Conservation (phyloP, 2,113 vertebrate genomes). For the Phrynosoma blainvillii region DNA sequence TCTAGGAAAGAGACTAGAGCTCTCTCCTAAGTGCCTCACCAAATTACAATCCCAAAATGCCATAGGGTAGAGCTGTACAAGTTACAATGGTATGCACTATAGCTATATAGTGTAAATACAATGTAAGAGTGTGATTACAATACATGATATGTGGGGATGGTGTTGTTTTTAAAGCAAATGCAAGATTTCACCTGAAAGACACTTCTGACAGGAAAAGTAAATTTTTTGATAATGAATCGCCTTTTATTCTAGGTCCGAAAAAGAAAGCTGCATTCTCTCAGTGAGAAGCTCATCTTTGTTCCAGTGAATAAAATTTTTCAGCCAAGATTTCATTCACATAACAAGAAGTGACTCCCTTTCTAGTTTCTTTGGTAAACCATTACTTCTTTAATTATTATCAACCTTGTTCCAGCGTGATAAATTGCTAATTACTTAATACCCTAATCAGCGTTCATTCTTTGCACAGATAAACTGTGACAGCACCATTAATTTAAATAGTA, state of each 20-base stretch:
- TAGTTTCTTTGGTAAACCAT: constrained; percentile 94
- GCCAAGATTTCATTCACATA: constrained; percentile 82
- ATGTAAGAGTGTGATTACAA: constrained; percentile 38
- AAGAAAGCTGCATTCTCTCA: constrained; percentile 63
- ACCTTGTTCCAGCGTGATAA: constrained; percentile 98
- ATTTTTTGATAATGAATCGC: constrained; percentile 80
- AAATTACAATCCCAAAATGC: too few species aligned
- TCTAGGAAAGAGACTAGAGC: too few species aligned
- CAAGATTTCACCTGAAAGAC: constrained; percentile 69
- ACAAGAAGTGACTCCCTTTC: constrained; percentile 94
- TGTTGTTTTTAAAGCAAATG: constrained; percentile 59
- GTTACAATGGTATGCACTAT: too few species aligned
- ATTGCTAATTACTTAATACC: constrained; percentile 99
- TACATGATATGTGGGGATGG: constrained; percentile 43
- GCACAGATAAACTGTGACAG: constrained; percentile 96
- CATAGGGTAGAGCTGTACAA: too few species aligned
- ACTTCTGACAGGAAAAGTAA: constrained; percentile 77
- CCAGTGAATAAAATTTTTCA: constrained; percentile 80
- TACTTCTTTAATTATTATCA: constrained; percentile 97
- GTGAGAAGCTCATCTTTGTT: constrained; percentile 74
- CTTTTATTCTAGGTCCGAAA: constrained; percentile 56
- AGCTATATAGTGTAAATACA: too few species aligned
- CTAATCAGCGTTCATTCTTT: constrained; percentile 98
- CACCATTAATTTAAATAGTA: constrained; percentile 97
- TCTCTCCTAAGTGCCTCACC: too few species aligned